A percentile compares a stretch with the other conserved stretches of the same genome.
These are phyloP conservation scores for Tupaia chinensis DNA, from an alignment of 2,113 vertebrate genomes.

Conservation along the genomic window DNA sequence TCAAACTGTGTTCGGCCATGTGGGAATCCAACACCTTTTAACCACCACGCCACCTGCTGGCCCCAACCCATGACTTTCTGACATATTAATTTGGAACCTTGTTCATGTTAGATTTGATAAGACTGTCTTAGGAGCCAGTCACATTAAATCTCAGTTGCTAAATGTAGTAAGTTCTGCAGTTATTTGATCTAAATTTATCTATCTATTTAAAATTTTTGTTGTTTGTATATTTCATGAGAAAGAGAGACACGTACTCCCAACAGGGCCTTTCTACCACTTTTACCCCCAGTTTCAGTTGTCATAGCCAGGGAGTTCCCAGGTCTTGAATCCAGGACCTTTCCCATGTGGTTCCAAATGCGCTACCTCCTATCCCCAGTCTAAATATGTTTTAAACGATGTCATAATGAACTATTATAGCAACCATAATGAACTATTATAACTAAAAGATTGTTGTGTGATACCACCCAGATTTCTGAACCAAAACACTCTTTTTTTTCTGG, in stretches of 20 bases:
- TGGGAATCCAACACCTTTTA: no score
- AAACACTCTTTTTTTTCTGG: conserved; percentile 19
- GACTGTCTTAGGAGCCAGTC: conserved; percentile 4
- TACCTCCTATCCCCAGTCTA: not conserved
- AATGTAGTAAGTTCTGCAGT: conserved; percentile 28
- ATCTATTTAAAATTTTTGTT: no score
- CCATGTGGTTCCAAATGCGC: no score
- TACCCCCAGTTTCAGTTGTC: no score
- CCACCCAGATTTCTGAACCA: not conserved
- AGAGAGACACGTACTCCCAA: no score
- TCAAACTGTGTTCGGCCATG: no score
- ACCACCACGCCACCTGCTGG: no score
- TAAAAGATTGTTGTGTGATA: conserved; percentile 37
- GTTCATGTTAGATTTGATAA: conserved; percentile 56
- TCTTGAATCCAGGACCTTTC: no score
- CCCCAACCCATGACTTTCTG: not conserved
- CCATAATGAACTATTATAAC: not conserved
- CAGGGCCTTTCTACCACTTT: no score
- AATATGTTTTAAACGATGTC: conserved; percentile 46
- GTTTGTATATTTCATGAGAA: no score
- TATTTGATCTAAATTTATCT: not conserved
- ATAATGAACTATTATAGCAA: not conserved
- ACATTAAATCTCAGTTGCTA: conserved; percentile 23
- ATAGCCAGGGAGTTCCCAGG: no score
- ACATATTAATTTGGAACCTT: conserved; percentile 31